Conservation (phyloP, 2,888 invertebrate genomes). For the Macrophya alboannulata region DNA sequence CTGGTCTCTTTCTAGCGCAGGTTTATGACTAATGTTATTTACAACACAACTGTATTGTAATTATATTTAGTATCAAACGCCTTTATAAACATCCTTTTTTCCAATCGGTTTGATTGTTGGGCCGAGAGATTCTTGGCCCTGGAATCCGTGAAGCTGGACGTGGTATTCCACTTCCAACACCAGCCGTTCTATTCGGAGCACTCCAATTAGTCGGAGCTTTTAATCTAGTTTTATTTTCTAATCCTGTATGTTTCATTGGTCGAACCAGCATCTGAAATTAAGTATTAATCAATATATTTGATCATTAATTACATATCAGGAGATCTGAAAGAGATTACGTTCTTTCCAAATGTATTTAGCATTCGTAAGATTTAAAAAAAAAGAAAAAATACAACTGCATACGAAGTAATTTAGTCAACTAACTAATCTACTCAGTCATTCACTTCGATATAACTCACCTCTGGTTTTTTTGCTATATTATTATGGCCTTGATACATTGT, state of each 20-base stretch:
- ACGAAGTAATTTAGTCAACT: neutral
- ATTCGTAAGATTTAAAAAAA: neutral
- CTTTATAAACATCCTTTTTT: constrained; percentile 62
- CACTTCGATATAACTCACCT: constrained; percentile 57
- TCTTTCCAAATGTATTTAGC: neutral
- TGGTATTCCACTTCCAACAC: constrained; percentile 74
- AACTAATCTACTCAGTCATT: neutral
- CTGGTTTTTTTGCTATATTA: constrained; percentile 58
- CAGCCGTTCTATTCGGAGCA: constrained; percentile 64
- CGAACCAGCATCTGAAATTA: constrained; percentile 61
- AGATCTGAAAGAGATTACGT: neutral
- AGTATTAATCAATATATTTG: neutral
- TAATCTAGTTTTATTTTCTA: constrained; percentile 69
- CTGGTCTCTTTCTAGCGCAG: constrained; percentile 20
- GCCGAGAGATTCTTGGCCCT: constrained; percentile 69
- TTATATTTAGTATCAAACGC: constrained; percentile 17
- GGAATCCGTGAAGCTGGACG: constrained; percentile 78
- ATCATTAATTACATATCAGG: neutral
- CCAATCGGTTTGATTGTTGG: constrained; percentile 64
- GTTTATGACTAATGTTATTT: constrained; percentile 44
- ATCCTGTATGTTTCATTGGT: constrained; percentile 58
- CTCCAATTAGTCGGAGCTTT: constrained; percentile 74
- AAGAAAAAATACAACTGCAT: neutral
- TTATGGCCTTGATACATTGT: constrained; percentile 53
- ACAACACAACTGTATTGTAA: constrained; percentile 50